Percentiles rank a stretch among this genome's conserved stretches.
These are phyloP conservation scores for Luperina nickerlii DNA, from an alignment of 2,888 invertebrate species.

Conservation along the genomic window DNA sequence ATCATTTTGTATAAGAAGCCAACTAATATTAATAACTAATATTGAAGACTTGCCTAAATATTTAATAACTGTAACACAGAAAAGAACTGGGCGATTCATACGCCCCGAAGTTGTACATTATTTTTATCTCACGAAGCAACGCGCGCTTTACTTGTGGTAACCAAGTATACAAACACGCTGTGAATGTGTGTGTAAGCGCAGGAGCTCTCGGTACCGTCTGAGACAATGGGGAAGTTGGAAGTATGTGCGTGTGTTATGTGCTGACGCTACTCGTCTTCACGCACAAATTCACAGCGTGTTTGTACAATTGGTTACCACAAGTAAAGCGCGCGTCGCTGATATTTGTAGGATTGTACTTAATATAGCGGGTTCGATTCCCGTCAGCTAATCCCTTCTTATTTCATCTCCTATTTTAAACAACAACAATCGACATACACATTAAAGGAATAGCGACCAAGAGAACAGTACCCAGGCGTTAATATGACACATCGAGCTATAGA, in stretches of 20 bases:
- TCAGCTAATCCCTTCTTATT: background rate
- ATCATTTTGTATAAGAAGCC: constrained; percentile 17
- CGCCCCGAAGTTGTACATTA: background rate
- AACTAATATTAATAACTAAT: constrained; percentile 12
- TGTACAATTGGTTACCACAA: no score
- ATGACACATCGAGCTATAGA: background rate
- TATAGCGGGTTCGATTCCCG: background rate
- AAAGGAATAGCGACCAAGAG: constrained; percentile 16
- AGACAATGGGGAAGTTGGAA: no score
- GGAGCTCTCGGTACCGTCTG: no score
- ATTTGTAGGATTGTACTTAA: constrained; percentile 7
- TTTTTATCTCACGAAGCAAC: no score
- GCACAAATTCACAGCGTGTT: no score
- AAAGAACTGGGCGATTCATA: background rate
- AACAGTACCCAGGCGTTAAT: background rate
- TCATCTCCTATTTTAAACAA: background rate
- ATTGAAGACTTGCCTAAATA: background rate
- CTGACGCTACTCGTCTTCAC: no score
- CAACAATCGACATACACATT: background rate
- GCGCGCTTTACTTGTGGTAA: no score
- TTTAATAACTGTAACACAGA: background rate
- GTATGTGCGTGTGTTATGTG: no score
- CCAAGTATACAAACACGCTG: no score
- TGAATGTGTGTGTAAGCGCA: no score
- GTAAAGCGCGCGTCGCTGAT: no score